Percentiles rank a stretch among this genome's conserved stretches.
Conservation (phyloP, 2,797 vertebrate species). For the Acanthurus leucopareius region DNA sequence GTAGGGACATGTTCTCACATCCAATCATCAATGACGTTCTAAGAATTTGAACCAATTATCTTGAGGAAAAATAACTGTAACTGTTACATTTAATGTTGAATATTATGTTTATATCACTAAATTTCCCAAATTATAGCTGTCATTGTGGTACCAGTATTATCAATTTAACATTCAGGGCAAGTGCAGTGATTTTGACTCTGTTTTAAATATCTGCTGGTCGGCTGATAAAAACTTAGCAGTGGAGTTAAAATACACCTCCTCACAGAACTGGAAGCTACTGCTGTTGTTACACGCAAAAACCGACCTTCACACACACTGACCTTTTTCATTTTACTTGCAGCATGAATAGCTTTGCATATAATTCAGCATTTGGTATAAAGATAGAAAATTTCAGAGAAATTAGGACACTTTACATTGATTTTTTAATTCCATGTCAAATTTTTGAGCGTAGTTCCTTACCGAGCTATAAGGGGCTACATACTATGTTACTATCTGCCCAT, state of each 20-base stretch:
- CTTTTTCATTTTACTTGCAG: background rate
- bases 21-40: no score
- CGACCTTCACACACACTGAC: background rate
- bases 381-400: background rate
- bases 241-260: background rate
- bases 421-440: background rate
- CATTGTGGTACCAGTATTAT: background rate
- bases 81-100: no score
- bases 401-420: background rate
- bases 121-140: no score
- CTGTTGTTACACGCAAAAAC: background rate
- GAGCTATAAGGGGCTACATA: background rate
- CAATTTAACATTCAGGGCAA: background rate
- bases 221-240: background rate
- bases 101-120: no score
- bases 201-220: slow-evolving; percentile 1
- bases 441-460: background rate
- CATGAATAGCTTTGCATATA: slow-evolving; percentile 6
- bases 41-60: no score
- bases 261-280: background rate
- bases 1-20: no score
- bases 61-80: no score
- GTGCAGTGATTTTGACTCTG: background rate
- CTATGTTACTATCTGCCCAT: background rate
- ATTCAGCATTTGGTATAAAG: background rate